These are phyloP conservation scores for Labia minor DNA, from an alignment of 2,888 invertebrate genomes.

Conservation along the genomic window DNA sequence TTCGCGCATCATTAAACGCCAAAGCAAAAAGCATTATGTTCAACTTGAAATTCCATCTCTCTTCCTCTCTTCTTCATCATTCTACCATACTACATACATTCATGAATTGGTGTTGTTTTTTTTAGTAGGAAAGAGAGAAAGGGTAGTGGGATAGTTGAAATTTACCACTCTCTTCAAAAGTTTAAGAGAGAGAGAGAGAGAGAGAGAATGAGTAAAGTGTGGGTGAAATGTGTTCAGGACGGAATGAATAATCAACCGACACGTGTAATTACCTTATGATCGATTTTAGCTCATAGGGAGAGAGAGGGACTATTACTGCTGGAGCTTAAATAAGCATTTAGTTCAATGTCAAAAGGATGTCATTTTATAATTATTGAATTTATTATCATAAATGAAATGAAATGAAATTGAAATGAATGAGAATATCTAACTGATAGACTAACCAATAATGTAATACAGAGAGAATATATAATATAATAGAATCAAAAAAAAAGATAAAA, in stretches of 20 bases:
- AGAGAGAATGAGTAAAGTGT: not conserved
- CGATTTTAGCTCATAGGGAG: not conserved
- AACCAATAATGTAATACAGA: too few species aligned
- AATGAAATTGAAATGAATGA: not conserved
- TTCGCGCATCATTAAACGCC: not conserved
- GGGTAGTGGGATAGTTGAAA: not conserved
- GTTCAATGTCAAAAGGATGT: not conserved
- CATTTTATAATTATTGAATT: not conserved
- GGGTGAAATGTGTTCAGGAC: too few species aligned
- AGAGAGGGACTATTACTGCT: not conserved
- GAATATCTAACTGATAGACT: too few species aligned
- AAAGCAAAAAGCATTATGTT: not conserved
- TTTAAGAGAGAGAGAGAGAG: not conserved
- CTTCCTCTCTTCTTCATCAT: too few species aligned
- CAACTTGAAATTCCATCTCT: too few species aligned
- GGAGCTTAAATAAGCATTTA: conserved; percentile 7
- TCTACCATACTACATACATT: too few species aligned
- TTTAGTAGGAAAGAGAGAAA: not conserved
- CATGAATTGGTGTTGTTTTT: too few species aligned
- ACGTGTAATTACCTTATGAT: not conserved
- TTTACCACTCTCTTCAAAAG: not conserved
- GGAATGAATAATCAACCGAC: conserved; percentile 9
- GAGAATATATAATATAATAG: too few species aligned
- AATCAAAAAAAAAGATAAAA: too few species aligned
- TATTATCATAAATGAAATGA: not conserved